phyloP scores from a whole-genome alignment of 2,888 invertebrate genomes.

The Polyploca ridens region DNA sequence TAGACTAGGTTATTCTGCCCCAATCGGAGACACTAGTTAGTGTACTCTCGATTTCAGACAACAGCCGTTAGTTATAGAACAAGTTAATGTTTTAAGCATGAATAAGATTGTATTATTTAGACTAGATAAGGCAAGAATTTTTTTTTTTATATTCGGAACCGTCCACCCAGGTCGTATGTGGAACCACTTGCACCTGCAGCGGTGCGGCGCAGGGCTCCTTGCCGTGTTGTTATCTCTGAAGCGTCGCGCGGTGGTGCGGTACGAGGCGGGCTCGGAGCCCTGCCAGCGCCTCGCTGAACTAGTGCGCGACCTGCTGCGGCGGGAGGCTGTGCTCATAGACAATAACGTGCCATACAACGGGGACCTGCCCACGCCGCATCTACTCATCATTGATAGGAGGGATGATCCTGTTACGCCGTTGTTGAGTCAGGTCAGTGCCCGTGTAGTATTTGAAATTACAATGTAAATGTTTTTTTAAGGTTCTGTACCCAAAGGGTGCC shows the following conservation, averaged over 20 bases:
- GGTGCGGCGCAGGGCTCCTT: conserved; percentile 93
- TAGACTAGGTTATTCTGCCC: no score
- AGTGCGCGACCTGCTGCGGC: conserved; percentile 92
- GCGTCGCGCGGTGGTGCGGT: conserved; percentile 94
- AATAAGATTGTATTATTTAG: no score
- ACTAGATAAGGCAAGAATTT: no score
- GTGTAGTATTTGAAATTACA: no score
- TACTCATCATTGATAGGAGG: conserved; percentile 95
- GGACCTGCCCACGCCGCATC: conserved; percentile 89
- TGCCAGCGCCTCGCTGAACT: conserved; percentile 94
- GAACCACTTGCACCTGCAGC: conserved; percentile 90
- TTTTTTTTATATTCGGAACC: neutral
- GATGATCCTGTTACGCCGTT: conserved; percentile 98
- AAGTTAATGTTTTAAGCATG: no score
- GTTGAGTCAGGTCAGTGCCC: conserved; percentile 88
- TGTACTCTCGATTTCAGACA: no score
- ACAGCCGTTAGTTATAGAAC: no score
- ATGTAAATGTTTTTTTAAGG: no score
- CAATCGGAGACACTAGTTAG: no score
- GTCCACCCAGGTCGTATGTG: conserved; percentile 89
- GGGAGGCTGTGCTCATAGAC: conserved; percentile 89
- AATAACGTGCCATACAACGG: conserved; percentile 54
- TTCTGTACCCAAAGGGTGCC: no score
- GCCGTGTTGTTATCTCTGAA: conserved; percentile 95
- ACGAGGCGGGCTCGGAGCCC: conserved; percentile 93